Base-by-base conservation (phyloP, 2,888 invertebrate species). In the Achlya flavicornis region DNA sequence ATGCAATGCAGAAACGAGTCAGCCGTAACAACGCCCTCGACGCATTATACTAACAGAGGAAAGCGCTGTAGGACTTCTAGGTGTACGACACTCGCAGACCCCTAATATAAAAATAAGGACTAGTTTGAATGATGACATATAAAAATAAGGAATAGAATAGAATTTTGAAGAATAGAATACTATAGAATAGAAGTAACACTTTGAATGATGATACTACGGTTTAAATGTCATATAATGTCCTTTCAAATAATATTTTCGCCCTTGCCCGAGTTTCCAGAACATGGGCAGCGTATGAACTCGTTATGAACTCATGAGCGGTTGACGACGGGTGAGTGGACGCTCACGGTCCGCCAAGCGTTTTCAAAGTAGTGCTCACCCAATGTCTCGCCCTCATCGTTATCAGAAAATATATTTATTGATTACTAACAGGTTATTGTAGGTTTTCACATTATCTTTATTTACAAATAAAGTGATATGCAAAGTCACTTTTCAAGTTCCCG, bases 181-280 rank as follows among this genome's bases (percentile, higher is more conserved):
- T n/a, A n/a, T n/a, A n/a, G n/a, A n/a, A n/a, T n/a, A n/a, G n/a
- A n/a, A n/a, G n/a, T n/a, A n/a, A n/a, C n/a, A n/a, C n/a, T n/a
- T n/a, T n/a, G n/a, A n/a, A n/a, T n/a, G n/a, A n/a, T n/a, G n/a
- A n/a, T n/a, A n/a, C n/a, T n/a, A n/a, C n/a, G n/a, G 33, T 12
- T 16, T 61, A 48, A 62, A 38, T 57, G 26, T 41, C 14, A 41
- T 12, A 7, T 4, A 57, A 41, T 35, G 32, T 61, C 32, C 38
- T 12, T 32, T 38, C 16, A 7, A 69, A 74, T 76, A 71, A 74
- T 73, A 71, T 79, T 80, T 78, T 73, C 85, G 86, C 83, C 90
- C 89, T 89, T 90, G 89, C 82, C 88, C 91, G 88, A 91, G 89
- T 91, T 92, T 90, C 90, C 89, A 87, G 83, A 79, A 86, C 85